Conservation (phyloP, 2,113 vertebrate genomes). For the Alosa alosa region DNA sequence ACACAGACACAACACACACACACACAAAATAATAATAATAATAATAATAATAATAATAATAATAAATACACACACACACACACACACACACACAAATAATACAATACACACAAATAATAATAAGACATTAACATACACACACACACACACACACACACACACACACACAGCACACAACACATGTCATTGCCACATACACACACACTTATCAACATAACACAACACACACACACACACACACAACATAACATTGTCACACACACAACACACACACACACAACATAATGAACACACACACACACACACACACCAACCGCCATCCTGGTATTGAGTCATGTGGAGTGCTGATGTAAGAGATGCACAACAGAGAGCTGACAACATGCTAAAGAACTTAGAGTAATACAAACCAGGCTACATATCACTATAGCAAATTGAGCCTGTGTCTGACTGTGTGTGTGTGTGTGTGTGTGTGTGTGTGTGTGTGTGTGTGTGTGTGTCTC, state of each 20-base stretch:
- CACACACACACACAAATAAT: no score
- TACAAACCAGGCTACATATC: slow-evolving; percentile 30
- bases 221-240: not conserved
- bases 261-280: not conserved
- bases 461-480: slow-evolving; percentile 6
- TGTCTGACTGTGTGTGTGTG: not conserved
- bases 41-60: no score
- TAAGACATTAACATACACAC: no score
- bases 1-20: not conserved
- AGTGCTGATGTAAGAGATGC: slow-evolving; percentile 41
- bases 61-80: no score
- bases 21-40: no score
- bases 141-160: no score
- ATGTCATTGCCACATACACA: no score
- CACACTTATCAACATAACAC: no score
- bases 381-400: slow-evolving; percentile 25
- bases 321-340: slow-evolving; percentile 19
- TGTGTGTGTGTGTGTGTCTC: slow-evolving; percentile 2
- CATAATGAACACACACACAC: not conserved
- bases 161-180: no score
- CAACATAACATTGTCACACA: no score
- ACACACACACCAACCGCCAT: not conserved
- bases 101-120: no score
- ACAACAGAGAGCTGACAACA: slow-evolving; percentile 37
- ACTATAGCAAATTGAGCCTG: slow-evolving; percentile 10